Base-by-base conservation (phyloP, 30 jellyfish, hydroid and myxozoan genomes). In the Nemopilema nomurai region DNA sequence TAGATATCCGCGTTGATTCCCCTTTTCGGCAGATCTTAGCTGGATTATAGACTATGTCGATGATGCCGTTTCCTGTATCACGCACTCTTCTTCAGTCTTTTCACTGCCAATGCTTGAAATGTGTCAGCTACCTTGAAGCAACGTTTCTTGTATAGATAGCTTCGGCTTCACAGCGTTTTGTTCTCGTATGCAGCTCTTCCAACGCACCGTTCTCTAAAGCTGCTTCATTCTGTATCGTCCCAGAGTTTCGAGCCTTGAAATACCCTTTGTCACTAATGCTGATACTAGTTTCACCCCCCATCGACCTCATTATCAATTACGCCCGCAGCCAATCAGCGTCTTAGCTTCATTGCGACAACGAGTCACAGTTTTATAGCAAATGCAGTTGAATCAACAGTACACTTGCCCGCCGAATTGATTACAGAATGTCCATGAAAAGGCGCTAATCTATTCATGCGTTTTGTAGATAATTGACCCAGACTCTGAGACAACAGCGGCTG, bases 401-500 rank as follows among this genome's bases (percentile, higher is more conserved):
- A 28, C 50, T 31, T 71, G 49, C 8, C 62, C 71, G 57, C 57
- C 57, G 57, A 33, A 41, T 32, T 31, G 87, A 67, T 74, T 57
- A 51, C 78, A 71, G 74, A 84, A 84, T 75, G 81, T 19, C 62
- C 82, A 18, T 84, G 68, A 84, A 62, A 21, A 41, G 20, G n/a
- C 62, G 0, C 83, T 84, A 84, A 84, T 84, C 93, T 52, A 74
- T 84, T 74, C 68, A 49, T 65, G 87, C 87, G 68, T 62, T 31
- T 71, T 28, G 27, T 18, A 20, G 51, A 74, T 21, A 74, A 84
- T 84, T 84, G 82, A 74, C 87, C 87, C 67, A 74, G 87, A 77
- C 93, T 73, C 86, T 84, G 93, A 84, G 9, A 84, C 75, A 84
- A 84, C 93, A 84, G 84, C 93, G 87, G 93, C 93, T 84, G 93